phyloP scores from a whole-genome alignment of 2,888 invertebrate genomes.

The Habrosyne pyritoides region DNA sequence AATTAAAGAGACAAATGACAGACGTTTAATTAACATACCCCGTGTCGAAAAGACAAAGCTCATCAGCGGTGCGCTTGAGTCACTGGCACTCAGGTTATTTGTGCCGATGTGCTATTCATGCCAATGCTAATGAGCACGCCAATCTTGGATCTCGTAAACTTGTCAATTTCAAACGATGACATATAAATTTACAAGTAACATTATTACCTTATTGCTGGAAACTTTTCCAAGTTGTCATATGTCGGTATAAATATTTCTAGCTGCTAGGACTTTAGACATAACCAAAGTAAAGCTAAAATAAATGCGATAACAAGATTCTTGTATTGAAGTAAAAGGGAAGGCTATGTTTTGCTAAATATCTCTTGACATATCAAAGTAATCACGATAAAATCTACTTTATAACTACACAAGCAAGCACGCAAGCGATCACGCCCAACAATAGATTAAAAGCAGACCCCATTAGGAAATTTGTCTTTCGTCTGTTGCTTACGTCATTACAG shows the following conservation, averaged over 20 bases:
- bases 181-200: conserved; percentile 37
- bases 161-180: conserved; percentile 41
- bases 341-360: too few species aligned
- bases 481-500: too few species aligned
- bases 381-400: too few species aligned
- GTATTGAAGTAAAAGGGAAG: too few species aligned
- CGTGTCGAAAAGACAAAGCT: conserved; percentile 42
- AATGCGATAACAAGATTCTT: too few species aligned
- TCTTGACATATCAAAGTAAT: too few species aligned
- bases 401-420: too few species aligned
- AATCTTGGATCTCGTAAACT: conserved; percentile 58
- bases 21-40: conserved; percentile 50
- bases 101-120: conserved; percentile 63
- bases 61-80: conserved; percentile 32
- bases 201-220: conserved; percentile 25
- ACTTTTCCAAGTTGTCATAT: conserved; percentile 2
- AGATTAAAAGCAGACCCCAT: too few species aligned
- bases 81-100: conserved; percentile 33
- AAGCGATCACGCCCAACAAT: too few species aligned
- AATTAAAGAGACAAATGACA: conserved; percentile 36
- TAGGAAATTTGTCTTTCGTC: too few species aligned
- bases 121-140: conserved; percentile 69
- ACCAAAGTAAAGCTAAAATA: too few species aligned
- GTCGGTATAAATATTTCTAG: not conserved
- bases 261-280: too few species aligned